A percentile compares a stretch with the other conserved stretches of the same genome.
Evolutionary conservation across 1,140 invertebrate species (phyloP).

Genomic region (Paracyclopina nana): DNA sequence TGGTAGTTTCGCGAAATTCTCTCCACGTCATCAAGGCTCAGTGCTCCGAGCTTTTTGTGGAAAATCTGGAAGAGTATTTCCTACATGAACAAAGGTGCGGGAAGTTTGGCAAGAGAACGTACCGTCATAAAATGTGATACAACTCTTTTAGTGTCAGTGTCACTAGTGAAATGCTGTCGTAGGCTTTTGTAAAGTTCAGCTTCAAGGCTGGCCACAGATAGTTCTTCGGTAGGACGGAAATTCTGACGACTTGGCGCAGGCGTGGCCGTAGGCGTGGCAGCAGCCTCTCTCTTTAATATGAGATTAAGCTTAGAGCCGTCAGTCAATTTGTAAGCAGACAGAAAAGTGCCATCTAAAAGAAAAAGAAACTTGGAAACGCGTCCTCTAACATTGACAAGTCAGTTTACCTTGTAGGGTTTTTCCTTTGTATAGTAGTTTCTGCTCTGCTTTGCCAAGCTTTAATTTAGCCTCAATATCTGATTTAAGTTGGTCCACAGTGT

Average conservation of each 20-base stretch:
- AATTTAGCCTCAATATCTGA: not conserved
- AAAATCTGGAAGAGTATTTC: not conserved
- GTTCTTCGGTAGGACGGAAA: not conserved
- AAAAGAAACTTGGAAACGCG: not conserved
- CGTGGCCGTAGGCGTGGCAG: not conserved
- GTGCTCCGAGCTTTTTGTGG: not conserved
- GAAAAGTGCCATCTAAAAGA: not conserved
- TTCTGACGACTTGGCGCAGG: not conserved
- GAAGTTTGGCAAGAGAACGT: not conserved
- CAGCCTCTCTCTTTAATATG: not conserved
- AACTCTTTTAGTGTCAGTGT: not conserved
- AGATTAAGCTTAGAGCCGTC: slow-evolving; percentile 10
- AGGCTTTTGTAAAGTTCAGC: not conserved
- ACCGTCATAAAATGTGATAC: not conserved
- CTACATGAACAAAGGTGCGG: not conserved
- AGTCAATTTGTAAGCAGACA: not conserved
- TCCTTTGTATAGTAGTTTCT: slow-evolving; percentile 4
- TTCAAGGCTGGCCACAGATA: not conserved
- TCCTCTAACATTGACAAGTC: not conserved
- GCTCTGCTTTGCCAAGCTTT: not conserved
- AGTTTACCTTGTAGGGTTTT: slow-evolving; percentile 6
- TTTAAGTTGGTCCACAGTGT: not conserved
- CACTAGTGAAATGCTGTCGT: not conserved
- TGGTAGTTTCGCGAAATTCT: not conserved
- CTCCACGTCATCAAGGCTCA: slow-evolving; percentile 11